A percentile compares a stretch with the other conserved stretches of the same genome.
These are phyloP conservation scores for Nasonovia ribisnigri DNA, from an alignment of 2,888 invertebrate species.

Conservation along the genomic window DNA sequence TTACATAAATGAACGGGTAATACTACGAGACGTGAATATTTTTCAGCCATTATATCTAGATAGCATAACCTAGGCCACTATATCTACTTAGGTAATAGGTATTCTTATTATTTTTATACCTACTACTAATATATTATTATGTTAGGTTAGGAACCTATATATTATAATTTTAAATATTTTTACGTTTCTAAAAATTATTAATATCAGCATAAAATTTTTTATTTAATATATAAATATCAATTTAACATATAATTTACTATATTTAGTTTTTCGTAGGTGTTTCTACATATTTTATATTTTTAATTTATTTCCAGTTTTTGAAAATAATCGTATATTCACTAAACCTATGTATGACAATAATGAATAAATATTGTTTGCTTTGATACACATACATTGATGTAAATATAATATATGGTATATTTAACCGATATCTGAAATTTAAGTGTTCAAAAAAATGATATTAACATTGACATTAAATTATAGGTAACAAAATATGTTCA, in stretches of 20 bases:
- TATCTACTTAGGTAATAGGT: too few relatives aligned
- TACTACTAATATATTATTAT: too few relatives aligned
- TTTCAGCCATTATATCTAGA: background rate
- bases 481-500: background rate
- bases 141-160: background rate
- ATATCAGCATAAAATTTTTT: background rate
- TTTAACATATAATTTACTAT: background rate
- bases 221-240: background rate
- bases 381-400: background rate
- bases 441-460: background rate
- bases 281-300: background rate
- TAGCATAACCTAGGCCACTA: too few relatives aligned
- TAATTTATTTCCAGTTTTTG: background rate
- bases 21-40: background rate
- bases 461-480: background rate
- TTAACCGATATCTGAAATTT: background rate
- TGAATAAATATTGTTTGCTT: background rate
- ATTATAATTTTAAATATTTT: background rate
- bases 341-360: too few relatives aligned
- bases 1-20: background rate
- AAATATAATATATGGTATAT: background rate
- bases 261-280: background rate
- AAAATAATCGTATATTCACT: background rate
- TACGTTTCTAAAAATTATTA: background rate
- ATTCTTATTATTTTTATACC: too few relatives aligned